Conservation (phyloP, 2,113 vertebrate species). For the Tachysurus fulvidraco region DNA sequence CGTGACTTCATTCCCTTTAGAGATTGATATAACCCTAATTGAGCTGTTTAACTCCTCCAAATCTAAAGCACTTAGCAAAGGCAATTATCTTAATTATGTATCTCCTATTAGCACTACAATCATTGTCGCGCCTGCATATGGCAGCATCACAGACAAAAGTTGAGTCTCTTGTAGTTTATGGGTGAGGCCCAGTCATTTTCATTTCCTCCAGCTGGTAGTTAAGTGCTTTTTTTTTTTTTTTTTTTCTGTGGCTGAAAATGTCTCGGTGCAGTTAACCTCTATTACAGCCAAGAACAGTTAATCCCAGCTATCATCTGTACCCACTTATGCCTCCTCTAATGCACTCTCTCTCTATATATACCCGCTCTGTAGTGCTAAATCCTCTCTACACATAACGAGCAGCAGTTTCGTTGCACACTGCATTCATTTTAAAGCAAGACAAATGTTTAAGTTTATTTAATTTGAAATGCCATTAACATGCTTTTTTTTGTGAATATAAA, state of each 20-base stretch:
- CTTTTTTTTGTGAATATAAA: background rate
- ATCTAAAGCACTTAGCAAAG: constrained; percentile 5
- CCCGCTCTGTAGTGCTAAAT: background rate
- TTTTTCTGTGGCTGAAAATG: constrained; percentile 15
- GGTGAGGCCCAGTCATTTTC: constrained; percentile 11
- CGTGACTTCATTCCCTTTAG: constrained; percentile 8
- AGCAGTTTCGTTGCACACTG: background rate
- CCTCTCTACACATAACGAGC: background rate
- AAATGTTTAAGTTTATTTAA: background rate
- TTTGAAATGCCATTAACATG: background rate
- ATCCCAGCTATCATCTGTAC: constrained; percentile 32
- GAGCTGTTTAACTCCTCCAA: constrained; percentile 23
- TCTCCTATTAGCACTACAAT: constrained; percentile 8
- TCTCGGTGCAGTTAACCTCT: constrained; percentile 27
- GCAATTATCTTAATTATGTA: constrained; percentile 26
- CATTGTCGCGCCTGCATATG: background rate
- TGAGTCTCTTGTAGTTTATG: constrained; percentile 11
- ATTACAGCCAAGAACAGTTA: constrained; percentile 29
- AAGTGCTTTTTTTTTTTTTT: constrained; percentile 30
- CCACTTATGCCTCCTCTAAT: constrained; percentile 14
- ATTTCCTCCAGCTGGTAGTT: constrained; percentile 6
- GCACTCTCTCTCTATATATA: background rate
- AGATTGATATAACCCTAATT: constrained; percentile 17
- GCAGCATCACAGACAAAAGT: background rate
- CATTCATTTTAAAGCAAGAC: background rate